A percentile compares a stretch with the other conserved stretches of the same genome.
Conservation (phyloP, 2,113 vertebrate genomes). For the Noctilio leporinus region DNA sequence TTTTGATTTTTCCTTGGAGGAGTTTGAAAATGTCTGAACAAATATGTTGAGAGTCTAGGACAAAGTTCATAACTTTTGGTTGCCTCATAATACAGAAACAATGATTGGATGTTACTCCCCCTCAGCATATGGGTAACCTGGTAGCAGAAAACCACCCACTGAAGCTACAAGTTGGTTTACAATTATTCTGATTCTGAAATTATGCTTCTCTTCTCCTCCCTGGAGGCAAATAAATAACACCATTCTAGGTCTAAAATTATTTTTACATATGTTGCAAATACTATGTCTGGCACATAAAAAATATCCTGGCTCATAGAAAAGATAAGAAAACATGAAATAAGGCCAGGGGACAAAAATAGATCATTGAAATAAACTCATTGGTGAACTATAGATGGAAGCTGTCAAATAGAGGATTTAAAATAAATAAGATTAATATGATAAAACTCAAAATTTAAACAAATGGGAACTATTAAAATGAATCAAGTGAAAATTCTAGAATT, state of each 20-base stretch:
- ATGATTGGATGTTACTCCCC: background rate
- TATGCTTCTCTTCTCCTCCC: background rate
- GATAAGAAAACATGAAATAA: background rate
- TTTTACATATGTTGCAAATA: background rate
- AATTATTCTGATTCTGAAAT: background rate
- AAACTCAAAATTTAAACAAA: background rate
- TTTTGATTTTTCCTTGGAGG: background rate
- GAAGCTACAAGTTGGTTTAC: background rate
- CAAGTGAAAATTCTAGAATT: background rate
- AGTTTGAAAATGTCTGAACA: background rate
- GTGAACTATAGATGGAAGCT: background rate
- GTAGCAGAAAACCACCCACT: background rate
- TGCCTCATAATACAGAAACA: background rate
- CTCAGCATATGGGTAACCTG: rapidly evolving
- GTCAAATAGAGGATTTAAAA: background rate
- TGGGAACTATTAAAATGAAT: background rate
- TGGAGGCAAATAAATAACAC: background rate
- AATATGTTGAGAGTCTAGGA: background rate
- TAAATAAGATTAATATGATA: background rate
- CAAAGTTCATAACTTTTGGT: background rate
- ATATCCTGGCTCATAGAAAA: background rate
- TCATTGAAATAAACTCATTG: background rate
- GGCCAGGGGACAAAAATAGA: background rate
- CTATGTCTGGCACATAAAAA: background rate
- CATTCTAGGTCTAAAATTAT: background rate